phyloP scores from a whole-genome alignment of 1,140 invertebrate genomes.

The Ips nitidus region DNA sequence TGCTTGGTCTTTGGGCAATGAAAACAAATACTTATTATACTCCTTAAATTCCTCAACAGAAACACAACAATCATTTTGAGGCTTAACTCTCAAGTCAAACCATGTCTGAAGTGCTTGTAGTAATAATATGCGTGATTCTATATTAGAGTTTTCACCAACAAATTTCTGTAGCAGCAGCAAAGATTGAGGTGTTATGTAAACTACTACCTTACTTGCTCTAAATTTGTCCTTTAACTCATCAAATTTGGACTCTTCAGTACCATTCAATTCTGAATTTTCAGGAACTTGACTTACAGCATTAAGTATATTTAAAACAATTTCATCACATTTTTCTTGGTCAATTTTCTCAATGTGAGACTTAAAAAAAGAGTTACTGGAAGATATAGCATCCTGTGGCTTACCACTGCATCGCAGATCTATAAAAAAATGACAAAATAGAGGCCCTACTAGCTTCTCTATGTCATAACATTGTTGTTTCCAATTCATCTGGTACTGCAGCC shows the following conservation, averaged over 20 bases:
- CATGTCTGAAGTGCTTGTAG: slow-evolving; percentile 48
- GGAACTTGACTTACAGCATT: slow-evolving; percentile 15
- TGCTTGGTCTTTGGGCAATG: neutral
- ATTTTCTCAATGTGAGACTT: slow-evolving; percentile 42
- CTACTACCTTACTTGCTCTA: slow-evolving; percentile 44
- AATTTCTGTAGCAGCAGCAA: slow-evolving; percentile 45
- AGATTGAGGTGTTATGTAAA: slow-evolving; percentile 42
- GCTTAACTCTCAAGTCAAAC: slow-evolving; percentile 44
- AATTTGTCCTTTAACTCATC: slow-evolving; percentile 43
- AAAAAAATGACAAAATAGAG: slow-evolving; percentile 50
- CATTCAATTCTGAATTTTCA: slow-evolving; percentile 20
- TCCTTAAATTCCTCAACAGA: neutral
- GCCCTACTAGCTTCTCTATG: slow-evolving; percentile 44
- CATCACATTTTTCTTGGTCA: slow-evolving; percentile 46
- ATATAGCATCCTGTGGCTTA: slow-evolving; percentile 41
- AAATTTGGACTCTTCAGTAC: slow-evolving; percentile 17
- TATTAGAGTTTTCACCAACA: slow-evolving; percentile 45
- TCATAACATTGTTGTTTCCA: slow-evolving; percentile 42
- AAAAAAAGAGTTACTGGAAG: slow-evolving; percentile 40
- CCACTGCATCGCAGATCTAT: slow-evolving; percentile 45
- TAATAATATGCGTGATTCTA: slow-evolving; percentile 46
- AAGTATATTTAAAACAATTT: slow-evolving; percentile 40
- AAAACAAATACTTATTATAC: neutral
- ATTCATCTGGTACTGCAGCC: slow-evolving; percentile 45
- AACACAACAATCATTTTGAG: slow-evolving; percentile 18